Evolutionary conservation across 2,797 vertebrate species (phyloP).

Genomic region (Molossus molossus): DNA sequence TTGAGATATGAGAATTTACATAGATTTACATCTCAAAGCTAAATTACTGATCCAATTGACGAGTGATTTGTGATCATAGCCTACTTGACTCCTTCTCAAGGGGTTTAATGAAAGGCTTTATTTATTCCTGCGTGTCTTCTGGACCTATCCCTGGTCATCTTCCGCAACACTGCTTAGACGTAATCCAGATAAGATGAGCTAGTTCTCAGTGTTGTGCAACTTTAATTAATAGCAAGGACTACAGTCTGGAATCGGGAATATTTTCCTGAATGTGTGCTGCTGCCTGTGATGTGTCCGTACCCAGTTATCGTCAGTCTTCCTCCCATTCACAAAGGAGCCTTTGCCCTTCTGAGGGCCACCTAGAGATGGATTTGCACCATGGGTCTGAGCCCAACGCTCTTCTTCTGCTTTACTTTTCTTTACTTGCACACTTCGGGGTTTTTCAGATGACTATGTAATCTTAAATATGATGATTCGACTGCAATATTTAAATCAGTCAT

Average conservation of each 20-base stretch:
- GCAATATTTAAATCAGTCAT: conserved; percentile 23
- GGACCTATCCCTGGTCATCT: not conserved
- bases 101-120: not conserved
- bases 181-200: not conserved
- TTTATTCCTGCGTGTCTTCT: not conserved
- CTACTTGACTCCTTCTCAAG: not conserved
- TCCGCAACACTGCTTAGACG: not conserved
- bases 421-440: not conserved
- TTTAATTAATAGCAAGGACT: not conserved
- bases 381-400: not conserved
- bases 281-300: not conserved
- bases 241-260: not conserved
- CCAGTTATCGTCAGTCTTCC: not conserved
- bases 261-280: not conserved
- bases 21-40: conserved; percentile 9
- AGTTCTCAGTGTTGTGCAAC: not conserved
- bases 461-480: conserved; percentile 6
- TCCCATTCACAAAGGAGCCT: not conserved
- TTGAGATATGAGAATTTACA: not conserved
- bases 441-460: conserved; percentile 13
- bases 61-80: not conserved
- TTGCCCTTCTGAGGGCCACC: not conserved
- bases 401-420: not conserved
- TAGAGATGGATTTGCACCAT: not conserved
- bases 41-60: not conserved